phyloP scores from a whole-genome alignment of 2,888 invertebrate species.

The Tenthredo distinguenda region DNA sequence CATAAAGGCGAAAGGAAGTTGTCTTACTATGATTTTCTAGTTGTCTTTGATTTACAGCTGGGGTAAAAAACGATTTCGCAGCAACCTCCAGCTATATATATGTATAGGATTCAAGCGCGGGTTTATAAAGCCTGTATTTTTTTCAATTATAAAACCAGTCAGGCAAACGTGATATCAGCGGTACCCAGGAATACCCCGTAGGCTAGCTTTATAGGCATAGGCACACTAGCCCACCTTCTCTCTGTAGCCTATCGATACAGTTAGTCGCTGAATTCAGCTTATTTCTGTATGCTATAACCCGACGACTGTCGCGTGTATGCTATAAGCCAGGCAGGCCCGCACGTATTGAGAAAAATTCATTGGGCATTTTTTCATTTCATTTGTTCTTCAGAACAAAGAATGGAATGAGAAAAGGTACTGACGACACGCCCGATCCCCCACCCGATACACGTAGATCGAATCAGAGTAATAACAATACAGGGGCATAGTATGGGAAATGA shows the following conservation, averaged over 20 bases:
- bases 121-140: background rate
- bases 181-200: background rate
- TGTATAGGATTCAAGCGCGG: too few relatives aligned
- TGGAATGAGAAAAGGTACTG: background rate
- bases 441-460: too few relatives aligned
- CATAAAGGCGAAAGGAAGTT: too few relatives aligned
- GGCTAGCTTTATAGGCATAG: background rate
- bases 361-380: background rate
- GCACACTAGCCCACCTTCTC: background rate
- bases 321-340: background rate
- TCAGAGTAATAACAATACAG: too few relatives aligned
- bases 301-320: background rate
- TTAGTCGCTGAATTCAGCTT: background rate
- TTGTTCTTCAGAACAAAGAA: background rate
- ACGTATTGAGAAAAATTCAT: constrained; percentile 3
- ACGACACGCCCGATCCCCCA: too few relatives aligned
- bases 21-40: background rate
- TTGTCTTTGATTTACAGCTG: background rate
- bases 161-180: background rate
- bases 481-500: too few relatives aligned
- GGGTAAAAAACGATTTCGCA: background rate
- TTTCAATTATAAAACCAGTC: background rate
- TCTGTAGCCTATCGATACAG: background rate
- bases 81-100: background rate
- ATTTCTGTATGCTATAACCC: background rate